Evolutionary conservation across 2,888 invertebrate genomes (phyloP), one percentile per base, ranked within the genome.

Genomic region (Aphrophora alni): DNA sequence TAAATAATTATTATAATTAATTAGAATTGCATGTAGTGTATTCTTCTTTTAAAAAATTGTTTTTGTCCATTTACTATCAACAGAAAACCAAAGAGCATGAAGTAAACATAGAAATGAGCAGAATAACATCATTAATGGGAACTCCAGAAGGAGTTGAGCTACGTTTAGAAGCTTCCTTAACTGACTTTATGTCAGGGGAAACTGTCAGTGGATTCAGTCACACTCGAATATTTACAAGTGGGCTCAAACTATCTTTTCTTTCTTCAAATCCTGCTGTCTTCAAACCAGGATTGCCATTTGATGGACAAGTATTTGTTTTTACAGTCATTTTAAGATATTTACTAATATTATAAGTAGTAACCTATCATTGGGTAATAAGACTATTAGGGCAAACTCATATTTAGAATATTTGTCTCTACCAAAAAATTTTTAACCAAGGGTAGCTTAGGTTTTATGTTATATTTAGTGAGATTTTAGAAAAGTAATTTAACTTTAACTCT

Each of bases 211-310:
- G 86, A 1, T 89, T 86, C 84, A 88, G 89, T 44, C 88, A 89
- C 80, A 89, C 90, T 0, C 86, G 89, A 74, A 88, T 91, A 21
- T 89, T 90, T 82, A 87, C 88, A 80, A 88, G 89, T 33, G 86
- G 87, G 17, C 85, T 90, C 21, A 87, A 87, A 78, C 86, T 91
- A 2, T 86, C 87, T 80, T 90, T 91, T 85, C 87, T 91, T 0
- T 90, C 90, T 0, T 87, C 89, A 33, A 85, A 86, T 27, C 89
- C 90, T 0, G 87, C 89, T 80, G 88, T 90, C 51, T 91, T 91
- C 85, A 91, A 90, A 85, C 91, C 91, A 10, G 89, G 89, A 76
- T 88, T 90, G 85, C 88, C 89, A 0, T 88, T 91, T 84, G 87
- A 88, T 75, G 88, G 89, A 26, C 89, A 90, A 85, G 91, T 91